phyloP scores from a whole-genome alignment of 92 coral and sea anemone species.

The Palythoa grandis region DNA sequence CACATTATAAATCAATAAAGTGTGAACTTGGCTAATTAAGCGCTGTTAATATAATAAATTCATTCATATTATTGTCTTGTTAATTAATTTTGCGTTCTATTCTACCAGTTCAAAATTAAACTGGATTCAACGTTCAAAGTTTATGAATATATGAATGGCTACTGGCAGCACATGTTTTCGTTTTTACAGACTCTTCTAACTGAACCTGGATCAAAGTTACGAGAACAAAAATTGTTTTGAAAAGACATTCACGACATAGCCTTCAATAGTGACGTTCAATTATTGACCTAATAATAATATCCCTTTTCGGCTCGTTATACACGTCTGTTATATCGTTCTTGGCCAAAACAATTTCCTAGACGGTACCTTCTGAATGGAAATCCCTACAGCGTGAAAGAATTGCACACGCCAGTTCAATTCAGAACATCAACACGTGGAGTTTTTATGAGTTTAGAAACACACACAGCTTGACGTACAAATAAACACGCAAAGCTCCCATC shows the following conservation, averaged over 20 bases:
- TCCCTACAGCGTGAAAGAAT: slow-evolving; percentile 6
- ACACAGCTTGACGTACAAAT: slow-evolving; percentile 26
- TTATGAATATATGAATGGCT: not conserved
- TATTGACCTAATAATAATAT: not conserved
- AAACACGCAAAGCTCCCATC: slow-evolving; percentile 3
- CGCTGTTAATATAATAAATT: not conserved
- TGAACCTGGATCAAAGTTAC: not conserved
- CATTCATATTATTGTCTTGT: slow-evolving; percentile 7
- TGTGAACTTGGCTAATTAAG: slow-evolving; percentile 24
- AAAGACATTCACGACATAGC: no score
- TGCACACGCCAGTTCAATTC: not conserved
- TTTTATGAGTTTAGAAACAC: slow-evolving; percentile 8
- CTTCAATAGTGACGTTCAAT: not conserved
- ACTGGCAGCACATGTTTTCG: not conserved
- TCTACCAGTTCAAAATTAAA: not conserved
- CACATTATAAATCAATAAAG: slow-evolving; percentile 31
- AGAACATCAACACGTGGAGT: not conserved
- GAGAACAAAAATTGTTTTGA: not conserved
- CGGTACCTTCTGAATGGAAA: not conserved
- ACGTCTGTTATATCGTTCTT: slow-evolving; percentile 6
- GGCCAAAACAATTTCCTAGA: not conserved
- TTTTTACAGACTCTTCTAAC: not conserved
- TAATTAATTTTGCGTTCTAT: not conserved
- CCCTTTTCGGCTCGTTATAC: not conserved
- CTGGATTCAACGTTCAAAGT: not conserved